Conservation (phyloP, 2,888 invertebrate genomes). For the Melieria crassipennis region DNA sequence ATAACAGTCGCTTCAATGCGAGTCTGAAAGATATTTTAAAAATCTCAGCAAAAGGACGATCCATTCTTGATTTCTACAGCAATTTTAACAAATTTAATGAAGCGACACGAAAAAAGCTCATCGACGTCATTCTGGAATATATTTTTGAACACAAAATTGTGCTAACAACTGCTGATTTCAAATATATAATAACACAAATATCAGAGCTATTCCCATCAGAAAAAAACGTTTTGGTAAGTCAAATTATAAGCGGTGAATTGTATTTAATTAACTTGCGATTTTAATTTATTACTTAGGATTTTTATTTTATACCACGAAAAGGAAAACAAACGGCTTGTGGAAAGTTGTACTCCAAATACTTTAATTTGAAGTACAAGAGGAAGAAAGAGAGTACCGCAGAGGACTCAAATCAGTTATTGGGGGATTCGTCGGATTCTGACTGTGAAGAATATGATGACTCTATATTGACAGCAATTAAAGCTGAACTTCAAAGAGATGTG, state of each 20-base stretch:
- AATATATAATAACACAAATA: conserved; percentile 1
- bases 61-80: conserved; percentile 3
- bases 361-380: conserved; percentile 13
- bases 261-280: neutral
- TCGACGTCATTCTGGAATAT: neutral
- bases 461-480: conserved; percentile 3
- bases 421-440: no score
- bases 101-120: neutral
- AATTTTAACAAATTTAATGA: neutral
- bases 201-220: conserved; percentile 13
- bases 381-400: neutral
- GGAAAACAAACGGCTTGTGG: conserved; percentile 11
- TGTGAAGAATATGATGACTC: conserved; percentile 2
- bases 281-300: conserved; percentile 20
- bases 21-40: neutral
- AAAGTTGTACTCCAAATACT: conserved; percentile 19
- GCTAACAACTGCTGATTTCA: conserved; percentile 2
- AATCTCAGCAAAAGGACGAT: neutral
- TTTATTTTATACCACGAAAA: conserved; percentile 16
- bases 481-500: conserved; percentile 2
- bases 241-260: neutral
- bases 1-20: conserved; percentile 1
- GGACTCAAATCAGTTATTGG: no score
- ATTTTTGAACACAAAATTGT: conserved; percentile 1
- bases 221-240: neutral